Evolutionary conservation across 2,797 vertebrate species (phyloP), one percentile per base, ranked within the genome.

Genomic region (Phrynocephalus forsythii): DNA sequence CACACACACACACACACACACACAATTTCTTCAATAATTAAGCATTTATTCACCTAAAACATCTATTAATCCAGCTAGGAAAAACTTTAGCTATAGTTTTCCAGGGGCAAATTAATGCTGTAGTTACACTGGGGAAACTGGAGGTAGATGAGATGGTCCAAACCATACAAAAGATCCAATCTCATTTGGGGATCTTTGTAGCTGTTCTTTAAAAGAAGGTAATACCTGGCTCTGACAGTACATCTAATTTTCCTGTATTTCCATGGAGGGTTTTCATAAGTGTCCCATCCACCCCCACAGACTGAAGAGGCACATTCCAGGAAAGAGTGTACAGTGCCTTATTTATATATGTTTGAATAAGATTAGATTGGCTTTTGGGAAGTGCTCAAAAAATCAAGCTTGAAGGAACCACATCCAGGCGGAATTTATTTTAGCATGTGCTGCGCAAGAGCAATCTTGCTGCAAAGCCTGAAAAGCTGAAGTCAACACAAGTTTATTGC

Each of bases 361-460:
- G 66, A 63, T 26, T 68, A 26, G 63, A 82, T 20, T 48, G 66
- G 63, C 22, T 82, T 28, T 69, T 63, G 78, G n/a, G n/a, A 79
- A 79, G 78, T 9, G 78, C 52, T 79, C n/a, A 30, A 79, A 79
- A 82, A 50, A 48, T 66, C 26, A 48, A 82, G 66, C 44, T 82
- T 82, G 80, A 7, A n/a, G 66, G 80, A 82, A 38, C 63, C 15
- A 69, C 26, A 82, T 48, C 80, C 24, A 69, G 66, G 63, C 66
- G 48, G 80, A 44, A 68, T 82, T 82, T 44, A 44, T 44, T 44
- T 44, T 82, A 68, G 33, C 66, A 82, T 48, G 63, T 48, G 22
- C 66, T 82, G 30, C 24, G 28, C 13, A 82, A 28, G 63, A 63
- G 28, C 6, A 48, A 13, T 66, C 79, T 33, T 80, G 79, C 56